Evolutionary conservation across 2,113 vertebrate genomes (phyloP).

Genomic region (Cebidichthys violaceus): DNA sequence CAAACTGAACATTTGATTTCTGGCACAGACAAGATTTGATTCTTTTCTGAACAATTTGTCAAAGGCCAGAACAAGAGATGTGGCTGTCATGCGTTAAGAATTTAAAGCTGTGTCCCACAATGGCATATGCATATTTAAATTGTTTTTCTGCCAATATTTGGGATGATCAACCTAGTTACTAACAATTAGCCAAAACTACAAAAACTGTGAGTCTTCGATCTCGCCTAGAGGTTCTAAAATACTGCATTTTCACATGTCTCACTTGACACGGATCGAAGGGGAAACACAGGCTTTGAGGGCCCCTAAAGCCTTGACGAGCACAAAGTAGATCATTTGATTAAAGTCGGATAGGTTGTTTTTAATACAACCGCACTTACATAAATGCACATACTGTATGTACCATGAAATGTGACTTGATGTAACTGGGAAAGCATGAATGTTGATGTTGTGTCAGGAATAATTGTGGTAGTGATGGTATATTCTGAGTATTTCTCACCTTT

Average conservation of each 20-base stretch:
- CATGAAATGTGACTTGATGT: background rate
- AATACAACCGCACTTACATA: background rate
- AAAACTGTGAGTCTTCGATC: background rate
- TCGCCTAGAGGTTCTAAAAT: background rate
- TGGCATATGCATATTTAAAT: background rate
- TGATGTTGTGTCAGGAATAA: background rate
- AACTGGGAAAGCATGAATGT: background rate
- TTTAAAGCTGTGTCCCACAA: background rate
- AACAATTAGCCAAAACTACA: background rate
- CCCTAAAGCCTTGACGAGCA: background rate
- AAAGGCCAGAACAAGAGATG: background rate
- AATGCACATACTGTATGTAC: slow-evolving; percentile 5
- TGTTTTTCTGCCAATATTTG: background rate
- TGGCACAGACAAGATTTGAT: background rate
- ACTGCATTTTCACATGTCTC: background rate
- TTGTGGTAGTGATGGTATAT: slow-evolving; percentile 17
- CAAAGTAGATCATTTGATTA: background rate
- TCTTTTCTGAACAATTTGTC: background rate
- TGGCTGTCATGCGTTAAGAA: background rate
- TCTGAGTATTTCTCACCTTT: slow-evolving; percentile 65
- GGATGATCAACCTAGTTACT: background rate
- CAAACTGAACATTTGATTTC: background rate
- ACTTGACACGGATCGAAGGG: background rate
- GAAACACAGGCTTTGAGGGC: background rate
- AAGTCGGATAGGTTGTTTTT: background rate